A percentile compares a stretch with the other conserved stretches of the same genome.
Conservation (phyloP, 92 coral and sea anemone species). For the Zoanthus sansibaricus region DNA sequence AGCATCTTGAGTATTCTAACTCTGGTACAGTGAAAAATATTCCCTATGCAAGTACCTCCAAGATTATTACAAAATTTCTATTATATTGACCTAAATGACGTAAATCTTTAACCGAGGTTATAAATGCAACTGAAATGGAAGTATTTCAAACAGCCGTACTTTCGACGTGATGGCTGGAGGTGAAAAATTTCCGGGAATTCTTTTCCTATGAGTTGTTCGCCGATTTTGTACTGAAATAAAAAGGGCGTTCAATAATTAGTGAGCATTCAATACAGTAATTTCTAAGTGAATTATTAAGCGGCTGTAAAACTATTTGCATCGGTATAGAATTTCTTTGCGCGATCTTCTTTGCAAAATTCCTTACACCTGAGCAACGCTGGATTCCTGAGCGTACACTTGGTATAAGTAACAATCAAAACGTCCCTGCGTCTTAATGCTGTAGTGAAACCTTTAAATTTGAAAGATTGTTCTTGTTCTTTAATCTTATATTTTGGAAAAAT, state of each 20-base stretch:
- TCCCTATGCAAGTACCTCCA: neutral
- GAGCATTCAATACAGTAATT: neutral
- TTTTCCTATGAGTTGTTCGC: slow-evolving; percentile 40
- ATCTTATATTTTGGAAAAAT: neutral
- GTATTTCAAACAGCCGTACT: neutral
- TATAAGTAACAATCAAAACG: slow-evolving; percentile 3
- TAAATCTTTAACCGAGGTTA: neutral
- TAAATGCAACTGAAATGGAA: neutral
- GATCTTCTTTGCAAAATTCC: slow-evolving; percentile 13
- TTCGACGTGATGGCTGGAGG: neutral
- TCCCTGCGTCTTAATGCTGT: neutral
- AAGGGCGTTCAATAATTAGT: slow-evolving; percentile 22
- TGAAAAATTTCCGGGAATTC: slow-evolving; percentile 32
- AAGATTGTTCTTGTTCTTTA: neutral
- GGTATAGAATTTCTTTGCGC: slow-evolving; percentile 32
- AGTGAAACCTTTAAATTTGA: neutral
- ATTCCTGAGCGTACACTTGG: slow-evolving; percentile 36
- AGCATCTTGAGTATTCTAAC: neutral
- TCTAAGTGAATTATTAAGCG: neutral
- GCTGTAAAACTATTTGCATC: neutral
- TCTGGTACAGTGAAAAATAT: neutral
- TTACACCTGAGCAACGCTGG: slow-evolving; percentile 6
- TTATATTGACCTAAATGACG: neutral
- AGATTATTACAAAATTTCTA: neutral
- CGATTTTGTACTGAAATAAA: neutral